Conservation (phyloP, 2,797 vertebrate genomes). For the Sebastolobus altivelis region DNA sequence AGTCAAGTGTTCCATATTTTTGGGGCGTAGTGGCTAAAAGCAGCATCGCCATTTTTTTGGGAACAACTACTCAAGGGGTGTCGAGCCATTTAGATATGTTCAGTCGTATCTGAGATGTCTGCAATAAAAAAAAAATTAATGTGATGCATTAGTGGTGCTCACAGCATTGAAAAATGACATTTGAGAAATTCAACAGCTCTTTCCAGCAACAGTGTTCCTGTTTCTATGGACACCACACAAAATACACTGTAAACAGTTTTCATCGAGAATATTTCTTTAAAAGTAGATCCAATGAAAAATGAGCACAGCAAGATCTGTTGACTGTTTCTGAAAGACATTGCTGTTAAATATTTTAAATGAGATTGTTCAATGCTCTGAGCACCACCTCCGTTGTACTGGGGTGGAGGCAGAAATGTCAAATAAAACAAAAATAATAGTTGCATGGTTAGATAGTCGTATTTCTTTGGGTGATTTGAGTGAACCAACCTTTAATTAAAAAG, state of each 20-base stretch:
- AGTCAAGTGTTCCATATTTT: too few species aligned
- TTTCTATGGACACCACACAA: not conserved
- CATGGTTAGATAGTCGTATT: not conserved
- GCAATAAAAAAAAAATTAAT: not conserved
- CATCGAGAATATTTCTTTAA: not conserved
- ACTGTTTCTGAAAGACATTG: too few species aligned
- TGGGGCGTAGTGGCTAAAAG: too few species aligned
- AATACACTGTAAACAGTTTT: not conserved
- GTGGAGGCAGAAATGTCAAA: not conserved
- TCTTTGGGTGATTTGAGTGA: not conserved
- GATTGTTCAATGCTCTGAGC: not conserved
- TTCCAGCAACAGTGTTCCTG: not conserved
- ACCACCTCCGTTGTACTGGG: not conserved
- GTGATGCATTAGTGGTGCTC: not conserved
- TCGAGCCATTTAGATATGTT: not conserved
- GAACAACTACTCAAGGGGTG: not conserved
- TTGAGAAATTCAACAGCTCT: not conserved
- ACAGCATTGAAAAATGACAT: not conserved
- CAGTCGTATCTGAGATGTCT: not conserved
- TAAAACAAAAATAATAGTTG: not conserved
- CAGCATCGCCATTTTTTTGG: not conserved
- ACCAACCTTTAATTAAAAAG: not conserved
- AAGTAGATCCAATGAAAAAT: too few species aligned
- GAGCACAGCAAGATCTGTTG: too few species aligned
- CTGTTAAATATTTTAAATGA: not conserved